Evolutionary conservation across 2,113 vertebrate species (phyloP), one percentile per base, ranked within the genome.

Genomic region (Sitta europaea): DNA sequence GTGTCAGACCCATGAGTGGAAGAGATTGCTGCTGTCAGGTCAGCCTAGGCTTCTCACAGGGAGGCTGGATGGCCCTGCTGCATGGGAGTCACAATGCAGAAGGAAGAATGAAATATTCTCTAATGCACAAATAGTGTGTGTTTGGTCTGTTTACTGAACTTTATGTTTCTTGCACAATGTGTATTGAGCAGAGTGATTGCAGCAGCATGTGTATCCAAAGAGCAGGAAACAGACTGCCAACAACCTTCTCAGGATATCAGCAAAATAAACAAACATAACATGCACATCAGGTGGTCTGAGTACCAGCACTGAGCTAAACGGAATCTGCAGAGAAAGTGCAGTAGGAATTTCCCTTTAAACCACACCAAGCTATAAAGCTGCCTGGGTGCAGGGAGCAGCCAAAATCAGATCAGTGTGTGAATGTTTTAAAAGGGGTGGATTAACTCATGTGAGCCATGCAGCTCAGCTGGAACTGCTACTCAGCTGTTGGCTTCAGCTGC

Each of bases 141-240:
- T 66, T 87, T 93, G n/a, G 50, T 96, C 83, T 76, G 45, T 85
- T 95, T 92, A 66, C 53, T 51, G 86, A 92, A 66, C 24, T 50
- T 94, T 13, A 73, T 29, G n/a, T 74, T 95, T 90, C 80, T 81
- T 90, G 31, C 20, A 18, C 16, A 5, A n/a, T 84, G 45, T 76
- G 50, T 53, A 51, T 16, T 42, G 77, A 75, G 75, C 68, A 75
- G 72, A 51, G 63, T 11, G 12, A 76, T 68, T 63, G 50, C 72
- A 85, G 92, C n/a, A 6, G 59, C 59, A 62, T 63, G 76, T 78
- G 29, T 48, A 88, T n/a, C 62, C 29, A 72, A 81, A 86, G 72
- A 92, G 68, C 68, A 86, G 70, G 73, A 72, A 94, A 85, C 84
- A 94, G 71, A 78, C 74, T 95, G 81, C 87, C 92, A 95, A 90